Conservation (phyloP, 2,888 invertebrate genomes). For the Cremastobaeus sp. region DNA sequence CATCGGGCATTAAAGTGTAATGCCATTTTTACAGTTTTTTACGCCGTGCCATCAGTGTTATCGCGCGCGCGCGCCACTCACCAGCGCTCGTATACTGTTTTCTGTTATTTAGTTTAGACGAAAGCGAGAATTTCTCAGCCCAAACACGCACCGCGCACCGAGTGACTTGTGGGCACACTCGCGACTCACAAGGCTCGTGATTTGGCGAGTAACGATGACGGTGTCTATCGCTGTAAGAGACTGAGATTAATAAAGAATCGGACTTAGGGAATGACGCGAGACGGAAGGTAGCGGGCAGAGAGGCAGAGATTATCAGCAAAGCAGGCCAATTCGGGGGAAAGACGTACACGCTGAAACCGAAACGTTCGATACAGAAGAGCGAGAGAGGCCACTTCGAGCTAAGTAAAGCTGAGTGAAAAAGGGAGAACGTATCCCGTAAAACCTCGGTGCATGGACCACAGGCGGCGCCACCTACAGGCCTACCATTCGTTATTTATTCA, state of each 20-base stretch:
- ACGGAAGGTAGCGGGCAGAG: too few relatives aligned
- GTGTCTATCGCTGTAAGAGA: too few relatives aligned
- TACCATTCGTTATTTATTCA: background rate
- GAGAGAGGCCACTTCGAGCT: constrained; percentile 8
- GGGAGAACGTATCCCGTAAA: too few relatives aligned
- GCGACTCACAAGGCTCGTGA: too few relatives aligned
- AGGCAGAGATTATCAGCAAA: too few relatives aligned
- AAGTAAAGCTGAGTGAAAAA: too few relatives aligned
- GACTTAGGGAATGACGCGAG: too few relatives aligned
- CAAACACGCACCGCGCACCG: too few relatives aligned
- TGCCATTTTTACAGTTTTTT: constrained; percentile 42
- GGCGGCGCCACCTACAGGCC: constrained; percentile 65
- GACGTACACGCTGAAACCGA: constrained; percentile 6
- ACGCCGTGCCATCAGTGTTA: constrained; percentile 20
- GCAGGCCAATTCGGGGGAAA: constrained; percentile 26
- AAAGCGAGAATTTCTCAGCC: too few relatives aligned
- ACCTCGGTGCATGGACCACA: constrained; percentile 64
- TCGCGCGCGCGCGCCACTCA: constrained; percentile 4
- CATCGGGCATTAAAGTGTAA: constrained; percentile 20
- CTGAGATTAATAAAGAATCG: too few relatives aligned
- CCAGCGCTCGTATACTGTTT: background rate
- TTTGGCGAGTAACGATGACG: too few relatives aligned
- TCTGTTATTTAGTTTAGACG: background rate
- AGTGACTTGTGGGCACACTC: too few relatives aligned
- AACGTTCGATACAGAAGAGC: constrained; percentile 34